A percentile compares a stretch with the other conserved stretches of the same genome.
Evolutionary conservation across 2,888 invertebrate genomes (phyloP).

Genomic region (Venusia cambrica): DNA sequence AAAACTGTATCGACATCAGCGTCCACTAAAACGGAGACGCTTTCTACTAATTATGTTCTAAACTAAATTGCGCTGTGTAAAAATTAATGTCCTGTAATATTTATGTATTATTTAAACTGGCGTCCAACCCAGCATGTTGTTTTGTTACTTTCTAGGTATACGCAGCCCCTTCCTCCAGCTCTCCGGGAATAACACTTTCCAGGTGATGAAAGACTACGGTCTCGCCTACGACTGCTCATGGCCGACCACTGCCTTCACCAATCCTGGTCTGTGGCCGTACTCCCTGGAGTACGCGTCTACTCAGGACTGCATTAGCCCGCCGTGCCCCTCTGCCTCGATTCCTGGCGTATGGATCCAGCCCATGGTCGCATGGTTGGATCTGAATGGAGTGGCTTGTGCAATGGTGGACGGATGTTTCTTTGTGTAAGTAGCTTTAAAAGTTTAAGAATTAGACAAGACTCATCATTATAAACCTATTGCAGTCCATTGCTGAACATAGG

Average conservation of each 20-base stretch:
- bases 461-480: no score
- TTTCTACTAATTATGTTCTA: no score
- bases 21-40: no score
- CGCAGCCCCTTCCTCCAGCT: slow-evolving; percentile 81
- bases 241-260: slow-evolving; percentile 64
- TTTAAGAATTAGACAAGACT: no score
- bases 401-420: slow-evolving; percentile 78
- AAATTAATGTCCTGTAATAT: no score
- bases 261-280: slow-evolving; percentile 84
- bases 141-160: slow-evolving; percentile 55
- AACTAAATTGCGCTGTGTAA: no score
- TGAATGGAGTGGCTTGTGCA: slow-evolving; percentile 69
- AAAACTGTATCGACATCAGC: no score
- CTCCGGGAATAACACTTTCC: slow-evolving; percentile 79
- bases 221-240: slow-evolving; percentile 83
- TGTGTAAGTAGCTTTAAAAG: slow-evolving; percentile 57
- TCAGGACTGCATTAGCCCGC: slow-evolving; percentile 78
- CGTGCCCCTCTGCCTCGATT: slow-evolving; percentile 80
- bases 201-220: slow-evolving; percentile 71
- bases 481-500: no score
- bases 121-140: no score
- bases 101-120: no score
- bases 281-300: slow-evolving; percentile 81
- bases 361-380: slow-evolving; percentile 79
- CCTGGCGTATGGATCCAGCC: slow-evolving; percentile 85